A percentile compares a stretch with the other conserved stretches of the same genome.
phyloP scores from a whole-genome alignment of 2,113 vertebrate genomes.

The Cephalophus harveyi region DNA sequence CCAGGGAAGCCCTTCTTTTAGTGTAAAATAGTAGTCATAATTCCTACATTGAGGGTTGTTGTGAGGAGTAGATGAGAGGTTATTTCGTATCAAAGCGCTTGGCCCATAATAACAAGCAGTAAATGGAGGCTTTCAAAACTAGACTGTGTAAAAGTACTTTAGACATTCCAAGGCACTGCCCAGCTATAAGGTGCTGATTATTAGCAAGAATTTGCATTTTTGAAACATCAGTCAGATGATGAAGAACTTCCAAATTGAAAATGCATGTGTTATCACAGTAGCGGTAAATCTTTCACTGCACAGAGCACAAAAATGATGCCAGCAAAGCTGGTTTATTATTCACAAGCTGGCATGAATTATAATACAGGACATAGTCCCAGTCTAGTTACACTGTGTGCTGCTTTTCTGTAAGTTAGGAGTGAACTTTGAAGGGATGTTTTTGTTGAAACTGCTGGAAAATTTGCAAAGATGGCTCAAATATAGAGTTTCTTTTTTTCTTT shows the following conservation, averaged over 20 bases:
- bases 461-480: constrained; percentile 45
- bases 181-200: neutral
- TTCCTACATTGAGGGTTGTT: neutral
- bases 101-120: neutral
- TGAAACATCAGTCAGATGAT: constrained; percentile 6
- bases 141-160: neutral
- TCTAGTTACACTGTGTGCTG: neutral
- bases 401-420: neutral
- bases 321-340: neutral
- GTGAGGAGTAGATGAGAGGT: neutral
- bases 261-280: neutral
- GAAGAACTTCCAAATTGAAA: constrained; percentile 38
- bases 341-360: neutral
- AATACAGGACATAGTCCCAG: neutral
- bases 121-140: neutral
- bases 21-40: neutral
- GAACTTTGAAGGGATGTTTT: neutral
- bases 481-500: constrained; percentile 12
- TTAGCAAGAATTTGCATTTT: constrained; percentile 24
- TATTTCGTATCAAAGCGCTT: neutral
- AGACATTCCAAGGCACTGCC: neutral
- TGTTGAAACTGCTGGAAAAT: constrained; percentile 50
- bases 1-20: neutral
- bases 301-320: neutral
- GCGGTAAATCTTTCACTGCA: constrained; percentile 37